phyloP scores from a whole-genome alignment of 2,113 vertebrate species.

The Lagopus leucura region DNA sequence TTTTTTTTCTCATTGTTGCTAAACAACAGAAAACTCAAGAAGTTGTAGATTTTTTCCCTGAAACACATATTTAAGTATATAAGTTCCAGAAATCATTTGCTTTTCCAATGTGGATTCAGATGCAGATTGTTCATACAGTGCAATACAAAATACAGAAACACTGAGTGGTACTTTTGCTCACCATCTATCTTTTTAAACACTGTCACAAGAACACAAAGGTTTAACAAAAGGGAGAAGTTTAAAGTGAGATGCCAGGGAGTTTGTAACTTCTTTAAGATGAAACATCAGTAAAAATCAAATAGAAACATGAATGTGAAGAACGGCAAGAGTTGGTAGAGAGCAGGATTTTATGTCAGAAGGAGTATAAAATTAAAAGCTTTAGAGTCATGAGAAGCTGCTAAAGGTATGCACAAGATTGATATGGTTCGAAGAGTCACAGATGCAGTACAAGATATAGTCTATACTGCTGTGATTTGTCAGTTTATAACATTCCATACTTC shows the following conservation, averaged over 20 bases:
- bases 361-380: background rate
- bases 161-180: background rate
- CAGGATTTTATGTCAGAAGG: background rate
- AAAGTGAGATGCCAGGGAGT: background rate
- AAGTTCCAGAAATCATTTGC: background rate
- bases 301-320: background rate
- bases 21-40: slow-evolving; percentile 56
- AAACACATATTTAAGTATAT: background rate
- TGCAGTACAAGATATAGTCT: rapidly evolving
- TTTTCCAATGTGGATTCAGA: slow-evolving; percentile 15
- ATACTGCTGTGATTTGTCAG: background rate
- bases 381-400: background rate
- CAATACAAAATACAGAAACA: slow-evolving; percentile 8
- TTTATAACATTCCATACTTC: background rate
- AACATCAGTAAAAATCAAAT: background rate
- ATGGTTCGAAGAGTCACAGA: background rate
- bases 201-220: background rate
- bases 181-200: background rate
- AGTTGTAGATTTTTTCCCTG: background rate
- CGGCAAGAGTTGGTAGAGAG: background rate
- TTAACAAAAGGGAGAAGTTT: slow-evolving; percentile 32
- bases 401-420: background rate
- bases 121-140: background rate
- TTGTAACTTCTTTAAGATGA: background rate
- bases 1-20: slow-evolving; percentile 30